phyloP scores from a whole-genome alignment of 1,140 invertebrate genomes.

The Yoshiicerus persimilis region DNA sequence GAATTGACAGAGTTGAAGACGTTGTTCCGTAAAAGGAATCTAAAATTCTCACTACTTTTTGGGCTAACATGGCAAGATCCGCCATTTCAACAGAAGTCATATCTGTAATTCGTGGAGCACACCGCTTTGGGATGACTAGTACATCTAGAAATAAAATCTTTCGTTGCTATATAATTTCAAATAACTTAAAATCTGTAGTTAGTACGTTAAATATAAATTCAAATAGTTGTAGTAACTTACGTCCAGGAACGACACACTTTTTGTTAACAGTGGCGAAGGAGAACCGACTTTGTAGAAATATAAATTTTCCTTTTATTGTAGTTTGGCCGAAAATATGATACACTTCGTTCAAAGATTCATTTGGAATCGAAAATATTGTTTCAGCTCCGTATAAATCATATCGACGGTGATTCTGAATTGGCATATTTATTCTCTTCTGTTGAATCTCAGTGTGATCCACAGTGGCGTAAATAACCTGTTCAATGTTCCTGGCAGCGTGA shows the following conservation, averaged over 20 bases:
- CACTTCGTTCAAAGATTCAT: constrained; percentile 20
- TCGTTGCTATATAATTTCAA: no score
- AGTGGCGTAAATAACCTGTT: constrained; percentile 67
- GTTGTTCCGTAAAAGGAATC: constrained; percentile 66
- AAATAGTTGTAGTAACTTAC: constrained; percentile 60
- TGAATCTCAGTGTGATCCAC: constrained; percentile 68
- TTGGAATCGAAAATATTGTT: neutral
- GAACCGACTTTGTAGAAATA: constrained; percentile 61
- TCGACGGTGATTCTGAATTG: constrained; percentile 71
- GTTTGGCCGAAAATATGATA: constrained; percentile 62
- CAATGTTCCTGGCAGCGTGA: constrained; percentile 67
- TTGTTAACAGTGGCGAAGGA: constrained; percentile 69
- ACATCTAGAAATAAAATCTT: no score
- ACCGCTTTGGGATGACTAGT: constrained; percentile 69
- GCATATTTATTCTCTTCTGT: constrained; percentile 77
- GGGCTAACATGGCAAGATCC: constrained; percentile 73
- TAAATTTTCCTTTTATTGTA: constrained; percentile 58
- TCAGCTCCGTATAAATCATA: neutral
- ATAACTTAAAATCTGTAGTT: neutral
- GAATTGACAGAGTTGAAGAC: constrained; percentile 76
- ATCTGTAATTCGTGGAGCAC: constrained; percentile 66
- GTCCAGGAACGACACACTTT: constrained; percentile 82
- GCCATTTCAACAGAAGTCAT: constrained; percentile 71
- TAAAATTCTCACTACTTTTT: constrained; percentile 69
- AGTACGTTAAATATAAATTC: neutral